phyloP scores from a whole-genome alignment of 2,888 invertebrate species.

The Biston stratarius region DNA sequence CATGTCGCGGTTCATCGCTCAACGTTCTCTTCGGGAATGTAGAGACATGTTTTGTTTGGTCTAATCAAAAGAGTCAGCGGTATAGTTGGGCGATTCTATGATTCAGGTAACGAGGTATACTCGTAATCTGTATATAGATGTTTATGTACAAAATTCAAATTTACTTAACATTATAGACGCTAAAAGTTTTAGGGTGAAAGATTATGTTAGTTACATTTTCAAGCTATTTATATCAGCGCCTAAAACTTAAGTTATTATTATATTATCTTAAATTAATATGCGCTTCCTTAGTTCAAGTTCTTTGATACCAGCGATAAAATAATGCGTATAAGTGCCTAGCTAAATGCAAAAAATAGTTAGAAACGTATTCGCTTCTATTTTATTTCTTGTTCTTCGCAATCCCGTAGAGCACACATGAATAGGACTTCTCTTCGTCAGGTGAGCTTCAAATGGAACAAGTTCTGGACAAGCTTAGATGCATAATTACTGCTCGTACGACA shows the following conservation, averaged over 20 bases:
- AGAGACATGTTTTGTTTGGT: constrained; percentile 16
- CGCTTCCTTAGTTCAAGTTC: no score
- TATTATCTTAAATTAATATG: no score
- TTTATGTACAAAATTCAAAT: no score
- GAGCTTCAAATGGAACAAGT: constrained; percentile 55
- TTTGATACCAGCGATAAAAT: background rate
- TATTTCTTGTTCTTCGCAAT: constrained; percentile 27
- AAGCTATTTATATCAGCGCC: no score
- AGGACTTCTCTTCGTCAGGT: constrained; percentile 54
- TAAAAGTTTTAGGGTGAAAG: no score
- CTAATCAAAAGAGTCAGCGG: constrained; percentile 8
- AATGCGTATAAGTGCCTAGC: background rate
- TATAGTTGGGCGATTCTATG: background rate
- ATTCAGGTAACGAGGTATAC: no score
- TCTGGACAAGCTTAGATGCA: constrained; percentile 58
- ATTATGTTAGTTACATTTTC: no score
- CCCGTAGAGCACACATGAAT: constrained; percentile 41
- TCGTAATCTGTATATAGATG: no score
- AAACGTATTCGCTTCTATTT: constrained; percentile 28
- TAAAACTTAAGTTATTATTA: no score
- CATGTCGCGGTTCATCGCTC: constrained; percentile 14
- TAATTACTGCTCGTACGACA: constrained; percentile 64
- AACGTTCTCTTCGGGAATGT: constrained; percentile 16
- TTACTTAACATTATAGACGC: no score
- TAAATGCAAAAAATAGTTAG: no score